Conservation (phyloP, 2,113 vertebrate genomes). For the Phycodurus eques region DNA sequence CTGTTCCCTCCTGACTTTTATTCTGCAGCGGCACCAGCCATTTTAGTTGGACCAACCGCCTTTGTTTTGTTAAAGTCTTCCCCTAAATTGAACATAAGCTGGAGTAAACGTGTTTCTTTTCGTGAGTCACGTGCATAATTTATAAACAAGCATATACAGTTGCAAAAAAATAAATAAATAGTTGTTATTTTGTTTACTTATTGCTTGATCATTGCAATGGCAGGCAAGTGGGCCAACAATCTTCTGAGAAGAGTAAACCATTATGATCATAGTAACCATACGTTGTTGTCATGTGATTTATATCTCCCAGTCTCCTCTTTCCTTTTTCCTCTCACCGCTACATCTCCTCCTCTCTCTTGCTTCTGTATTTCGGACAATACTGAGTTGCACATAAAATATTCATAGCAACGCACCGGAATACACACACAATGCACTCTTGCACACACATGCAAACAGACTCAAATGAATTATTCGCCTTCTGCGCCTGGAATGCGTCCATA, state of each 20-base stretch:
- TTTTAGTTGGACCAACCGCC: no score
- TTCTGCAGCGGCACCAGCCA: no score
- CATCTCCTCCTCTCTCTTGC: constrained; percentile 28
- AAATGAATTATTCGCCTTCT: constrained; percentile 17
- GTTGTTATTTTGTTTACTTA: not conserved
- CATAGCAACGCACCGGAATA: constrained; percentile 20
- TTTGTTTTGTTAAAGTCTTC: no score
- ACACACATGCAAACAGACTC: constrained; percentile 7
- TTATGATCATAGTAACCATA: constrained; percentile 29
- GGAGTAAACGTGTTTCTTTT: no score
- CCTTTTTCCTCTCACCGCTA: constrained; percentile 8
- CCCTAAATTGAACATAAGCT: no score
- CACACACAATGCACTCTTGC: not conserved
- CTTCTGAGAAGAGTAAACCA: constrained; percentile 15
- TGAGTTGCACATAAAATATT: constrained; percentile 59
- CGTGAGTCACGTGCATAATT: no score
- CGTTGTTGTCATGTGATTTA: constrained; percentile 40
- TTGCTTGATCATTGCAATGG: not conserved
- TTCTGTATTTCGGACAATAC: constrained; percentile 51
- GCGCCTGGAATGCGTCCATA: constrained; percentile 22
- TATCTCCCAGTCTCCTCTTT: constrained; percentile 29
- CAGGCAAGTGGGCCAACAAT: constrained; percentile 2
- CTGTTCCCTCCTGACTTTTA: no score
- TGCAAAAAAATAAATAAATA: no score
- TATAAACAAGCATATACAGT: no score